Evolutionary conservation across 2,113 vertebrate genomes (phyloP), one percentile per base, ranked within the genome.

Genomic region (Leucopsar rothschildi): DNA sequence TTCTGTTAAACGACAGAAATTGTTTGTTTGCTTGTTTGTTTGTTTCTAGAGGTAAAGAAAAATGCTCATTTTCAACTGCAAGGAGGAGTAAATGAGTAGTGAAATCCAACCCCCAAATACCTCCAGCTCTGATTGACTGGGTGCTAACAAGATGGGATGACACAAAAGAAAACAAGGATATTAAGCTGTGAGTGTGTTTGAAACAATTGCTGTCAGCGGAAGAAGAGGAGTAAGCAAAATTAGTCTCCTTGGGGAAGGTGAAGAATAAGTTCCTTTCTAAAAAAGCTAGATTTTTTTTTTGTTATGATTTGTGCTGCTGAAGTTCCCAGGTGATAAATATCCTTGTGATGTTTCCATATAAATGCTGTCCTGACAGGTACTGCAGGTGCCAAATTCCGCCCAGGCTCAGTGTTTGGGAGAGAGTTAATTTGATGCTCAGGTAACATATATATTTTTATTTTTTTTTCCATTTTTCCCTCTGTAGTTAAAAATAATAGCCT

Each of bases 41-140:
- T 96, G 80, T 94, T 95, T 94, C 69, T 60, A 28, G 69, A 83
- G 49, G 45, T 64, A 94, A 83, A 81, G 79, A 96, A 95, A 96
- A 93, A 96, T 69, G 85, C 49, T 92, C 72, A 31, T 95, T 96
- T 96, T 95, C 77, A 88, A 57, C 88, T 76, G 69, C 45, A 45
- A 82, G 53, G 69, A 59, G 66, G 88, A 69, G 70, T 16, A 80
- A 56, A 79, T 79, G 56, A 68, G 44, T 21, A 75, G 71, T 92
- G 91, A 94, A 92, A 90, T 65, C 60, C 88, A 78, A 33, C 55
- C 28, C 55, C n/a, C 56, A 42, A 86, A 86, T 45, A 37, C 50
- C 49, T 78, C 24, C 44, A 69, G 60, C n/a, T 31, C 0, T 17
- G 56, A 49, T 3, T 61, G 68, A 33, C 68, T n/a, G 52, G n/a